phyloP scores from a whole-genome alignment of 2,113 vertebrate species.

The Noturus placidus region DNA sequence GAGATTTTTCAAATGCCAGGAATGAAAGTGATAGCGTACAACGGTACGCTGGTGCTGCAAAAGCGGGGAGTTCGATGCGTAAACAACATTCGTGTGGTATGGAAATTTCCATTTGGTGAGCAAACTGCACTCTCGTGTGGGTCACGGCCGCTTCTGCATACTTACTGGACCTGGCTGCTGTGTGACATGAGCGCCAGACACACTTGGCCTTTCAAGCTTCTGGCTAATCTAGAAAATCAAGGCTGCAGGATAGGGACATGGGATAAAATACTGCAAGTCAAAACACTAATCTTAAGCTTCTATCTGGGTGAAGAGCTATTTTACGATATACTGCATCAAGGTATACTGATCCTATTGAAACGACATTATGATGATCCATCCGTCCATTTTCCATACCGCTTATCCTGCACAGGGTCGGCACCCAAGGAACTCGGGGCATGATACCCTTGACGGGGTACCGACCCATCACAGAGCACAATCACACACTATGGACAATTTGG shows the following conservation, averaged over 20 bases:
- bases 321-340: not conserved
- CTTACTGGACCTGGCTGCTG: slow-evolving; percentile 13
- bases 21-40: not conserved
- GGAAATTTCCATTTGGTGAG: not conserved
- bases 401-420: too few relatives aligned
- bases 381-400: too few relatives aligned
- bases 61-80: not conserved
- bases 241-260: not conserved
- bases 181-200: not conserved
- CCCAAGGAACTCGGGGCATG: too few relatives aligned
- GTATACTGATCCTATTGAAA: too few relatives aligned
- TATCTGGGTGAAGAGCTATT: not conserved
- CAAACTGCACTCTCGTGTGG: not conserved
- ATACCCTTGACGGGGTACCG: too few relatives aligned
- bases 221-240: not conserved
- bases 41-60: not conserved
- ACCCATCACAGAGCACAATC: too few relatives aligned
- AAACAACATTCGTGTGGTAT: not conserved
- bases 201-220: not conserved
- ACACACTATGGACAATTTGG: too few relatives aligned
- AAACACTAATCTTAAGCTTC: not conserved
- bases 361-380: too few relatives aligned
- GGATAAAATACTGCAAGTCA: not conserved
- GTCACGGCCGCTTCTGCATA: not conserved
- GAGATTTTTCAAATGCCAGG: slow-evolving; percentile 9